Evolutionary conservation across 2,797 vertebrate genomes (phyloP), one percentile per base, ranked within the genome.

Genomic region (Spizella passerina): DNA sequence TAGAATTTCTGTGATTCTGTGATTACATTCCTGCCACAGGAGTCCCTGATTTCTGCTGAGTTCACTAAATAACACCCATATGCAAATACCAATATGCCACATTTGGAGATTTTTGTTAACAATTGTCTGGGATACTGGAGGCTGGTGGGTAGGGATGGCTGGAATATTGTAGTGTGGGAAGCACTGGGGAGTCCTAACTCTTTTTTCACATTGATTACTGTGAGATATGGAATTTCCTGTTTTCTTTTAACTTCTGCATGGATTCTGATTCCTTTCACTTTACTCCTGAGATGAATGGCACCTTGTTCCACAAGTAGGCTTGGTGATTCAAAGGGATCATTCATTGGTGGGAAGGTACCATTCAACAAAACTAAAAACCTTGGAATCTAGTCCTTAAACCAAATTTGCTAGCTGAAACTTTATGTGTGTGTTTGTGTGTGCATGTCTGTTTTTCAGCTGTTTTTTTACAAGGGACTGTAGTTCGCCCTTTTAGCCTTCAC

Each of bases 201-300:
- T 69, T 70, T 70, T 70, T 83, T 81, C 52, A 7, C 5, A 1
- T 44, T 88, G 77, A 73, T 36, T 82, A 39, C 59, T 84, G 23
- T 81, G 73, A 82, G 60, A 90, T 82, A 90, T 16, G 23, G 82
- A 94, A 86, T 90, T 95, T 86, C 66, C 55, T 94, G 77, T 89
- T 95, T 94, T 72, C 65, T 84, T 90, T 84, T 72, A 60, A 64
- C 30, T 66, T 90, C 4, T 2, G 47, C 23, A 30, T 63, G 26
- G 59, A 76, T 84, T 84, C 69, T 91, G 55, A 82, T 53, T 69
- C 20, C 53, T 55, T 88, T 86, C 14, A 7, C 12, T 82, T 30
- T 72, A 23, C 27, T 76, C 20, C 43, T 63, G 23, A 77, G 19
- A 43, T 96, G 80, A 94, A 93, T 72, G 65, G 59, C 30, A 91